A percentile compares a stretch with the other conserved stretches of the same genome.
These are phyloP conservation scores for Homalodisca vitripennis DNA, from an alignment of 1,140 invertebrate genomes.

Conservation along the genomic window DNA sequence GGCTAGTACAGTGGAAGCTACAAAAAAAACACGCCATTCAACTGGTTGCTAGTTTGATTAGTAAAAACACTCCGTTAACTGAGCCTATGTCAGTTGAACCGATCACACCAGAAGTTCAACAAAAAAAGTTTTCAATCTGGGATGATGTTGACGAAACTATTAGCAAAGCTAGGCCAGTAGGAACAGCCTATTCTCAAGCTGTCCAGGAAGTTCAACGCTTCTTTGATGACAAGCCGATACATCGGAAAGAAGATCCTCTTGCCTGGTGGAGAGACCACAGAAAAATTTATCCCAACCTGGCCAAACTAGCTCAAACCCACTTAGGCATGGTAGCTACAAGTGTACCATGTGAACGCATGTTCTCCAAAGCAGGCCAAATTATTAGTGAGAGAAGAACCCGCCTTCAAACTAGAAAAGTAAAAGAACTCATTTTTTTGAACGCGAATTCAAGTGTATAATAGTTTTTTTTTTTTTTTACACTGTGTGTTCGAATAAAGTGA, in stretches of 20 bases:
- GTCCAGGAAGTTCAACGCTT: conserved; percentile 30
- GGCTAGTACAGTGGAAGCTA: neutral
- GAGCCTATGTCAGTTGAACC: neutral
- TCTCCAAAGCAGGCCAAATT: conserved; percentile 45
- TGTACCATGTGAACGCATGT: conserved; percentile 47
- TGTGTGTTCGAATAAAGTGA: no score
- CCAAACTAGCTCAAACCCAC: conserved; percentile 41
- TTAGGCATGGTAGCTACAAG: conserved; percentile 45
- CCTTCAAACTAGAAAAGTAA: conserved; percentile 14
- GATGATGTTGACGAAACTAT: conserved; percentile 41
- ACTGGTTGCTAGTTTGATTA: neutral
- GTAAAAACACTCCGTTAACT: neutral
- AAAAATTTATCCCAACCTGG: conserved; percentile 43
- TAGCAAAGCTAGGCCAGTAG: conserved; percentile 12
- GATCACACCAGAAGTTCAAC: conserved; percentile 14
- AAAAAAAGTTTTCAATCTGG: conserved; percentile 23
- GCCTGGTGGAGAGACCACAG: no score
- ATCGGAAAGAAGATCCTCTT: conserved; percentile 39
- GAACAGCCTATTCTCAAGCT: conserved; percentile 35
- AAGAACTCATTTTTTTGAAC: conserved; percentile 26
- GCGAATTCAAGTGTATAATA: no score
- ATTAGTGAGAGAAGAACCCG: conserved; percentile 32
- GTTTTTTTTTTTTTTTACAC: no score
- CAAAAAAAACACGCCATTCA: neutral
- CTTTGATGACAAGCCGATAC: conserved; percentile 40